Conservation (phyloP, 2,113 vertebrate genomes). For the Bagarius yarrelli region DNA sequence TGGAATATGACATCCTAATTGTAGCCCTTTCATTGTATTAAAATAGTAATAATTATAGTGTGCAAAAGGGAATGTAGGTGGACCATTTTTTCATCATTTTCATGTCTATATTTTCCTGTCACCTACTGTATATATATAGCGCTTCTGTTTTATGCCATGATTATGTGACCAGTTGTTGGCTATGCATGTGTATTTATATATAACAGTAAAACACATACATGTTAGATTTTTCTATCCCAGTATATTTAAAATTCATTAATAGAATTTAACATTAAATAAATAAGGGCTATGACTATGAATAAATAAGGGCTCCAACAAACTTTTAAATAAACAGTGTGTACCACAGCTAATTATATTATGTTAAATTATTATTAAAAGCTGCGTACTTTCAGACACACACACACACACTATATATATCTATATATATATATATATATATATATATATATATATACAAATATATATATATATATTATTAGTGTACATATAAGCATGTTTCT, state of each 20-base stretch:
- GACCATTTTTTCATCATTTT: conserved; percentile 9
- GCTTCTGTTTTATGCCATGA: conserved; percentile 22
- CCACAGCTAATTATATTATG: background rate
- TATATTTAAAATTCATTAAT: conserved; percentile 21
- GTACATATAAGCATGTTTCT: conserved; percentile 35
- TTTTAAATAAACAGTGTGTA: background rate
- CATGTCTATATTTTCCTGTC: conserved; percentile 29
- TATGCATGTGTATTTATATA: conserved; percentile 45
- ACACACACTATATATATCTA: too few species aligned
- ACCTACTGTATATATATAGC: background rate
- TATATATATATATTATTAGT: too few species aligned
- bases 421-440: too few species aligned
- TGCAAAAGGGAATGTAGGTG: background rate
- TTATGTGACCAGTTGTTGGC: conserved; percentile 44
- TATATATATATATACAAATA: too few species aligned
- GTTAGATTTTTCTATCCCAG: conserved; percentile 6
- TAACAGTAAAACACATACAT: conserved; percentile 29
- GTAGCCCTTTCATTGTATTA: conserved; percentile 32
- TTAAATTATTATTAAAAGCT: background rate
- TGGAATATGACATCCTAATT: conserved; percentile 45
- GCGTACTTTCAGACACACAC: conserved; percentile 14
- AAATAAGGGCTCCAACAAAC: background rate
- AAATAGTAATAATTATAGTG: conserved; percentile 40
- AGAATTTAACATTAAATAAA: background rate
- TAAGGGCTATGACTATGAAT: background rate